Conservation (phyloP, 2,113 vertebrate genomes). For the Meleagris gallopavo region DNA sequence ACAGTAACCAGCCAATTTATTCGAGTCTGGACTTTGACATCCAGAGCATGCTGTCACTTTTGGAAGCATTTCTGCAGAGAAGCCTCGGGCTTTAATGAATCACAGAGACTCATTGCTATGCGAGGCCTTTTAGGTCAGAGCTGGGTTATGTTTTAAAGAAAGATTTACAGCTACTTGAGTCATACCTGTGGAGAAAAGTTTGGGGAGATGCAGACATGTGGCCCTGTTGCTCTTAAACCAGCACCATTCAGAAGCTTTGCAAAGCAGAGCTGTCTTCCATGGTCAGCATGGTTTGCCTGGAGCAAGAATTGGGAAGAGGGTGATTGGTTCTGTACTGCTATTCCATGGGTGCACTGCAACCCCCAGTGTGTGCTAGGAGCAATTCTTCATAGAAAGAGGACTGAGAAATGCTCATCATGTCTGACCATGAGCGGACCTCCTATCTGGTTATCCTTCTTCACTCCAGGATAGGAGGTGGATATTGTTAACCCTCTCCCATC, state of each 20-base stretch:
- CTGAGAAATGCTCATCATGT: not conserved
- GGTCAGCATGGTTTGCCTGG: rapidly evolving
- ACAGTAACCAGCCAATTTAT: not conserved
- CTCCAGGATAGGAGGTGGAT: not conserved
- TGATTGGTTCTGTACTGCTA: not conserved
- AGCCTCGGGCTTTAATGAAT: not conserved
- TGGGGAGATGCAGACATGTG: not conserved
- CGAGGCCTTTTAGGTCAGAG: not conserved
- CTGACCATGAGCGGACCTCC: not conserved
- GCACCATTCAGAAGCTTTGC: not conserved
- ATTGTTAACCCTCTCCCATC: not conserved
- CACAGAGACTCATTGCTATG: not conserved
- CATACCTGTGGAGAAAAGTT: not conserved
- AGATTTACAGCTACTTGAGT: not conserved
- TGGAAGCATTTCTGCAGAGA: not conserved
- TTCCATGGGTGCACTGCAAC: not conserved
- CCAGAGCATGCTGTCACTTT: not conserved
- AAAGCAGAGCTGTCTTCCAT: not conserved
- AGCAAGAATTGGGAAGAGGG: not conserved
- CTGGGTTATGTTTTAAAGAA: not conserved
- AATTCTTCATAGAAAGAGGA: not conserved
- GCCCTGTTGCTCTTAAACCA: not conserved
- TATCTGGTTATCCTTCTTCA: not conserved
- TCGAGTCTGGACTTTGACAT: not conserved
- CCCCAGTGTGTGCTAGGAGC: not conserved